Evolutionary conservation across 2,888 invertebrate species (phyloP), one percentile per base, ranked within the genome.

Genomic region (Habroteleia sp.): DNA sequence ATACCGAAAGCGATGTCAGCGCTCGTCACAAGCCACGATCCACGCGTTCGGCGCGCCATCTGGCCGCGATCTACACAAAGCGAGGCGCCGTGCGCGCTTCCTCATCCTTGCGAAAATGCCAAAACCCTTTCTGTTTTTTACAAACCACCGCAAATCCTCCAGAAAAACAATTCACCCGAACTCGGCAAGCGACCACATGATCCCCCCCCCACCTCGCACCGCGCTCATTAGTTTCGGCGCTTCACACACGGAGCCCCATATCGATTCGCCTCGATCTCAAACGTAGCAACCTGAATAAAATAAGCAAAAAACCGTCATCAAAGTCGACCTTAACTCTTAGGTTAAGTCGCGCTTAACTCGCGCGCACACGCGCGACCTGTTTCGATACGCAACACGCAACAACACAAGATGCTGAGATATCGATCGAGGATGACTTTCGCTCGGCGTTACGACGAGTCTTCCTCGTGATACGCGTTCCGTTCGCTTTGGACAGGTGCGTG

Each of bases 31-130:
- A 7, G 58, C 42, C 25, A 65, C 52, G 52, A 75, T 69, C 69
- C 63, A 52, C 23, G 52, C 37, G 60, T 14, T 58, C 35, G 52
- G 8, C 23, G 44, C 56, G 63, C 50, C 74, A 69, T 69, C 74
- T 74, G 44, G 63, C 16, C 42, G 74, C 31, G 63, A 74, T 69
- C 60, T 62, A 60, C 8, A 44, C 27, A 42, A 65, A 35, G 46
- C 31, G 42, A 54, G 8, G 3, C 69, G 52, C 27, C 58, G 52
- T 46, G 46, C 39, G 52, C 69, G 60, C 35, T 65, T 71, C 56
- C 54, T 60, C 71, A 60, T 75, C 74, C 16, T 54, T 29, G 20
- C 14, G 8, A 66, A 54, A 54, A 23, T 37, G n/a, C n/a, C n/a
- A n/a, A n/a, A n/a, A n/a, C n/a, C n/a, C n/a, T 10, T 42, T 50